Evolutionary conservation across 2,797 vertebrate genomes (phyloP).

Genomic region (Hypotaenidia okinawae): DNA sequence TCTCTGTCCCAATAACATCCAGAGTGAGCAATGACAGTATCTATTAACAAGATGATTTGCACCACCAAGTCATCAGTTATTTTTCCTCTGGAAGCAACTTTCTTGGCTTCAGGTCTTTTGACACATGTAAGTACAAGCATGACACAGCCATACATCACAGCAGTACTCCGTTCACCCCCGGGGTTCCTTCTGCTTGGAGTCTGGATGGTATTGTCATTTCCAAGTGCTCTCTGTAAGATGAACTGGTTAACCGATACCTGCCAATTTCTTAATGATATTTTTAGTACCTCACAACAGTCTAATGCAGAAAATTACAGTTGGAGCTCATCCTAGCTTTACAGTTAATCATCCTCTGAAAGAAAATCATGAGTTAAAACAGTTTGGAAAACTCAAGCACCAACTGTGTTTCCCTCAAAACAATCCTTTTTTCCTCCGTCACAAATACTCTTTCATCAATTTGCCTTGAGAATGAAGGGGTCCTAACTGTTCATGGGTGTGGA

Average conservation of each 20-base stretch:
- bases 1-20: not conserved
- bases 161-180: not conserved
- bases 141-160: not conserved
- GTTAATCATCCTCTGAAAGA: not conserved
- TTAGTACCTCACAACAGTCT: not conserved
- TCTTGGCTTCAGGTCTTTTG: not conserved
- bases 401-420: not conserved
- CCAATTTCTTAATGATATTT: not conserved
- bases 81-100: not conserved
- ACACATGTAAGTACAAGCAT: not conserved
- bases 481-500: not conserved
- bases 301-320: not conserved
- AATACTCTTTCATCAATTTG: not conserved
- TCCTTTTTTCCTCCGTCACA: not conserved
- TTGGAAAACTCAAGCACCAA: not conserved
- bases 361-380: not conserved
- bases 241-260: not conserved
- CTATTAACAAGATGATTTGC: not conserved
- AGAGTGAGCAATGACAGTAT: not conserved
- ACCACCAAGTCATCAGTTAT: not conserved
- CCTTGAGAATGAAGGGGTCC: not conserved
- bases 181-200: not conserved
- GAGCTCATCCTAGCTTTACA: not conserved
- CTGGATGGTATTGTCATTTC: not conserved
- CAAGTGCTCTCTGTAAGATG: conserved; percentile 6